Conservation (phyloP, 1,140 invertebrate genomes). For the Papilio glaucus region DNA sequence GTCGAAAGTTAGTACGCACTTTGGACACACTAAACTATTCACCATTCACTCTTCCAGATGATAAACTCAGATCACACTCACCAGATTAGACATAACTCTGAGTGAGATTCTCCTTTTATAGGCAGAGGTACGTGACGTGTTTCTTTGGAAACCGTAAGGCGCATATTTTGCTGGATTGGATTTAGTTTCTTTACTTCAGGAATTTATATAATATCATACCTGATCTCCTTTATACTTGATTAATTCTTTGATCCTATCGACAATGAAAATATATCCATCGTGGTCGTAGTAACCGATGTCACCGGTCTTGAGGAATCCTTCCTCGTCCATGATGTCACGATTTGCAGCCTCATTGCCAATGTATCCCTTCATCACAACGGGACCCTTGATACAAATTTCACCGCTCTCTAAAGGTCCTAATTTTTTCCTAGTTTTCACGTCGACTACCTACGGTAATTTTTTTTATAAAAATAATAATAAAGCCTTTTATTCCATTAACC, state of each 20-base stretch:
- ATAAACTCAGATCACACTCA: too few species aligned
- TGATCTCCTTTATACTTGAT: constrained; percentile 92
- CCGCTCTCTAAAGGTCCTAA: constrained; percentile 84
- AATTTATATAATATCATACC: constrained; percentile 64
- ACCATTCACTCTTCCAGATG: too few species aligned
- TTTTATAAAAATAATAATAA: too few species aligned
- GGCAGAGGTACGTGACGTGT: too few species aligned
- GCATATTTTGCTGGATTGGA: constrained; percentile 52
- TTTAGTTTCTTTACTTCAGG: background rate
- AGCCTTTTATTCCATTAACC: too few species aligned
- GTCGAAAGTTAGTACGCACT: too few species aligned
- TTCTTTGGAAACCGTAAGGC: too few species aligned
- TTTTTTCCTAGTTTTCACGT: constrained; percentile 81
- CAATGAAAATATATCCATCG: constrained; percentile 87
- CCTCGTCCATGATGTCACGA: constrained; percentile 85
- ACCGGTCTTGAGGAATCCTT: constrained; percentile 91
- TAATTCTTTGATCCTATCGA: constrained; percentile 91
- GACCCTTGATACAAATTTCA: constrained; percentile 86
- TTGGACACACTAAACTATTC: too few species aligned
- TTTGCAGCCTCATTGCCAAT: constrained; percentile 85
- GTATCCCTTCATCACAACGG: constrained; percentile 86
- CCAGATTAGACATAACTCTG: too few species aligned
- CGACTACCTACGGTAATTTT: constrained; percentile 76
- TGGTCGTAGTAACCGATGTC: constrained; percentile 90
- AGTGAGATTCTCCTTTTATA: too few species aligned